A percentile compares a stretch with the other conserved stretches of the same genome.
Evolutionary conservation across 1,140 invertebrate genomes (phyloP).

Genomic region (Saccostrea cuccullata): DNA sequence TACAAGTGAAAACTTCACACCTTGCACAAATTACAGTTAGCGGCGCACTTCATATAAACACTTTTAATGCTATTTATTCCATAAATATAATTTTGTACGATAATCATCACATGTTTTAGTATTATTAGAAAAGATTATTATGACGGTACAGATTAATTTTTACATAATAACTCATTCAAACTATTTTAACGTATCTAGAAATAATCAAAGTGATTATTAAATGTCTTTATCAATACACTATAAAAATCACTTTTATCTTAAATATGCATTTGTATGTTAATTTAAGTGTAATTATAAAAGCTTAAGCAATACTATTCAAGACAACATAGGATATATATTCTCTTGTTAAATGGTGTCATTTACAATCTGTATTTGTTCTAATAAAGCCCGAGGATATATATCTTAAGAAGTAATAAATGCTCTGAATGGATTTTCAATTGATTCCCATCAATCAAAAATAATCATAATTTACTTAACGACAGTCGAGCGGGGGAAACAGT

Average conservation of each 20-base stretch:
- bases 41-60: too few relatives aligned
- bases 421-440: not conserved
- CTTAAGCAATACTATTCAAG: not conserved
- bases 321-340: not conserved
- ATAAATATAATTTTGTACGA: not conserved
- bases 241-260: not conserved
- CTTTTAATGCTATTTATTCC: too few relatives aligned
- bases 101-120: not conserved
- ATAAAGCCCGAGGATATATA: not conserved
- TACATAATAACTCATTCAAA: not conserved
- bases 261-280: not conserved
- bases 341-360: not conserved
- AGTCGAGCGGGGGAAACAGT: not conserved
- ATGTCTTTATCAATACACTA: not conserved
- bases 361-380: not conserved
- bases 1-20: not conserved
- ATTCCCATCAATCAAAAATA: constrained; percentile 11
- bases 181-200: not conserved
- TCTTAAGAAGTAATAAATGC: not conserved
- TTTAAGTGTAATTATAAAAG: not conserved
- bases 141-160: too few relatives aligned
- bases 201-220: not conserved
- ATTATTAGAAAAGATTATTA: not conserved
- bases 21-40: not conserved
- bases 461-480: constrained; percentile 25